Percentiles rank a stretch among this genome's conserved stretches.
These are phyloP conservation scores for Onthophagus sagittarius DNA, from an alignment of 2,888 invertebrate species.

Conservation along the genomic window DNA sequence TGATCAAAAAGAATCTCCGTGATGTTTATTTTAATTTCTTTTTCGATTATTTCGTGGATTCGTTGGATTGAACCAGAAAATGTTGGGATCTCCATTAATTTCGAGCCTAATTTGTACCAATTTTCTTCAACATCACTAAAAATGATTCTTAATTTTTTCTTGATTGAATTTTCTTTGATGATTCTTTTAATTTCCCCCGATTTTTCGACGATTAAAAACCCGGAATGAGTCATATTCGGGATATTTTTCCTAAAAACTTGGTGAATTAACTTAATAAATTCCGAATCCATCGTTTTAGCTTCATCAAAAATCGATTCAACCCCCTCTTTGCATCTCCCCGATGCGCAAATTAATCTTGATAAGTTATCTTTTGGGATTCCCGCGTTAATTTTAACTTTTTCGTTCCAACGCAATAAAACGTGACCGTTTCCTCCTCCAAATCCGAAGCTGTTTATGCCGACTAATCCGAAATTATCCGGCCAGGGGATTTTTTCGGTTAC, in stretches of 20 bases:
- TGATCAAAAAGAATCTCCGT: conserved; percentile 2
- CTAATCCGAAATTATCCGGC: conserved; percentile 61
- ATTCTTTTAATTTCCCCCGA: background rate
- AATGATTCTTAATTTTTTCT: conserved; percentile 7
- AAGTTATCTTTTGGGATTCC: conserved; percentile 61
- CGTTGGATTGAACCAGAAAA: conserved; percentile 14
- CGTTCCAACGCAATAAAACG: conserved; percentile 58
- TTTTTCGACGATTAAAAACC: conserved; percentile 7
- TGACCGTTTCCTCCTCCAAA: conserved; percentile 87
- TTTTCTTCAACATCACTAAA: conserved; percentile 7
- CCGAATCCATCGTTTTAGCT: conserved; percentile 47
- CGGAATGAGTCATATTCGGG: background rate
- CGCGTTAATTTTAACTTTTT: conserved; percentile 58
- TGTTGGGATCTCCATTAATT: conserved; percentile 13
- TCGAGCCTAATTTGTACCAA: conserved; percentile 5
- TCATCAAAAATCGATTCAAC: conserved; percentile 61
- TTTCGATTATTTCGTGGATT: conserved; percentile 11
- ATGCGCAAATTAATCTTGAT: conserved; percentile 68
- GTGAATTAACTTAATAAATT: conserved; percentile 37
- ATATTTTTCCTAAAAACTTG: conserved; percentile 8
- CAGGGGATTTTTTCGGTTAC: conserved; percentile 69
- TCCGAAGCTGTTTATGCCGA: conserved; percentile 86
- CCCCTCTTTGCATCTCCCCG: conserved; percentile 75
- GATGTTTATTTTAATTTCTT: conserved; percentile 12
- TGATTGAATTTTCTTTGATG: background rate